phyloP scores from a whole-genome alignment of 1,140 invertebrate genomes.

The Plectrocnemia conspersa region DNA sequence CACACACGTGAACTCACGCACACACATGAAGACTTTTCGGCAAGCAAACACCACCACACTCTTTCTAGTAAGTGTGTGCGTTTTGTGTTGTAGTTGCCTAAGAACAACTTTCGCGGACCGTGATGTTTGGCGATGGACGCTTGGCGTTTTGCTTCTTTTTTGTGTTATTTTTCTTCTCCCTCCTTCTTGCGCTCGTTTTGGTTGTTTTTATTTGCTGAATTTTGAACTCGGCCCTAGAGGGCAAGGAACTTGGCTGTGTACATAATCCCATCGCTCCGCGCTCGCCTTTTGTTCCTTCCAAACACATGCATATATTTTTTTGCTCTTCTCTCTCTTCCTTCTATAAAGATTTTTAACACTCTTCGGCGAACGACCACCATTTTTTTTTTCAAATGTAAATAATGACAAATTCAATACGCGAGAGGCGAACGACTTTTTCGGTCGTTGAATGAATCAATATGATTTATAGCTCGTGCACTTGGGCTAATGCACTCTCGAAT shows the following conservation, averaged over 20 bases:
- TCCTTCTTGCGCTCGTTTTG: neutral
- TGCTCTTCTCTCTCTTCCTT: constrained; percentile 9
- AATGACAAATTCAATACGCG: neutral
- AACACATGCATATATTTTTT: too few species aligned
- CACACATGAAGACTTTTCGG: neutral
- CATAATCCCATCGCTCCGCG: constrained; percentile 15
- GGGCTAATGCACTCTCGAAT: too few species aligned
- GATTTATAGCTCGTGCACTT: neutral
- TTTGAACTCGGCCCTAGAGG: constrained; percentile 34
- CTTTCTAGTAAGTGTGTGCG: constrained; percentile 3
- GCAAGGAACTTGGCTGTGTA: constrained; percentile 31
- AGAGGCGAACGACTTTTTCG: neutral
- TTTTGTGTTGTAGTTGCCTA: constrained; percentile 14
- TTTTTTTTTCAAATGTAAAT: neutral
- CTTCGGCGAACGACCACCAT: neutral
- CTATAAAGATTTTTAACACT: constrained; percentile 15
- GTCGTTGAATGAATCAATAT: neutral
- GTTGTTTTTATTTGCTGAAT: constrained; percentile 13
- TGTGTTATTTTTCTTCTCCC: constrained; percentile 9
- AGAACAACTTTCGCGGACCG: constrained; percentile 29
- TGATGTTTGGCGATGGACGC: constrained; percentile 33
- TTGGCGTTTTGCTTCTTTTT: constrained; percentile 19
- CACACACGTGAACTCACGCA: constrained; percentile 10
- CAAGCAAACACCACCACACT: neutral
- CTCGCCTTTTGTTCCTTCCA: constrained; percentile 4